Evolutionary conservation across 2,888 invertebrate species (phyloP), one percentile per base, ranked within the genome.

Genomic region (Platycheirus albimanus): DNA sequence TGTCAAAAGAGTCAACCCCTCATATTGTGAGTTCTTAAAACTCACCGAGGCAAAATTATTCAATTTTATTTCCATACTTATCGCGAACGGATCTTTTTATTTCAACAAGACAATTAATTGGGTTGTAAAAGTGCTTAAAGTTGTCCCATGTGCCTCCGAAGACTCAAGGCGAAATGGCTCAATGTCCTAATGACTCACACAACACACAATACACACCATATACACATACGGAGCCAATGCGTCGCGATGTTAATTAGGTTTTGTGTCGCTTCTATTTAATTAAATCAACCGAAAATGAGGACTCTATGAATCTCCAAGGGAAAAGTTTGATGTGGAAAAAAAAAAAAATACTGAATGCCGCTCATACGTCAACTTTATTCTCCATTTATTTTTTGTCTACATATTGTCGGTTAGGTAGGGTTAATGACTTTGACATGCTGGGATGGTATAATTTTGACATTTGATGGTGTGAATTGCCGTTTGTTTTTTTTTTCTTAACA

Each of bases 181-280:
- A 66, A 61, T 71, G 64, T 76, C 76, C 81, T 76, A 81, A 81
- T 81, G 81, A 77, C 66, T 81, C 81, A 71, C 52, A 71, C 77
- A 51, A 71, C 52, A 71, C 77, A 51, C 47, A 7, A n/a, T 71
- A 71, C 58, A 70, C 76, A 51, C 47, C 5, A 13, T n/a, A n/a
- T n/a, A n/a, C n/a, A n/a, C n/a, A n/a, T n/a, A n/a, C 33, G 24
- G 58, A 63, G 66, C 49, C 69, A 47, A 47, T n/a, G 51, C 77
- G 69, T 28, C 75, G 66, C 61, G 19, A 63, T 81, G 77, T 61
- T 81, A 81, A 81, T 81, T 81, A 81, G 81, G 67, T 67, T 72
- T 47, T 67, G 61, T 66, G 66, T 77, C 77, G 54, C 64, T 72
- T 76, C 81, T 71, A 81, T 81, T 81, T 81, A 81, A 81, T 81